These are phyloP conservation scores for Hypothenemus hampei DNA, from an alignment of 1,140 invertebrate genomes.

Conservation along the genomic window DNA sequence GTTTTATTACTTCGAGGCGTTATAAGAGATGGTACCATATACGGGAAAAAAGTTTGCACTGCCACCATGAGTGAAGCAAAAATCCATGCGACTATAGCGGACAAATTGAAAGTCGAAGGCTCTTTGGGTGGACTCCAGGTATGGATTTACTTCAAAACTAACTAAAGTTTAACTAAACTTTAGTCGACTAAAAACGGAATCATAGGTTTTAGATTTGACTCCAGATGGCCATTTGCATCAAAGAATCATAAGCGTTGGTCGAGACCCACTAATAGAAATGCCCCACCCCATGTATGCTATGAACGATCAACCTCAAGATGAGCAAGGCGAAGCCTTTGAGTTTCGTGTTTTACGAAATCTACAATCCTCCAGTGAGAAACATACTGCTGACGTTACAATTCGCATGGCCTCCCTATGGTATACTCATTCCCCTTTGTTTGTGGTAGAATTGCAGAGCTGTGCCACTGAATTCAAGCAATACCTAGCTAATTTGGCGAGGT, in stretches of 20 bases:
- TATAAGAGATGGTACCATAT: conserved; percentile 61
- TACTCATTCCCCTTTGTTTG: conserved; percentile 80
- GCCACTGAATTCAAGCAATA: conserved; percentile 66
- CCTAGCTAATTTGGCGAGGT: conserved; percentile 63
- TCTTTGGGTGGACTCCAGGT: conserved; percentile 83
- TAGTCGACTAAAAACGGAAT: background rate
- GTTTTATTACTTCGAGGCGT: conserved; percentile 78
- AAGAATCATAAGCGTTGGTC: conserved; percentile 78
- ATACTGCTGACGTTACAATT: conserved; percentile 51
- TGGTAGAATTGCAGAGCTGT: conserved; percentile 82
- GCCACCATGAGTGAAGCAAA: conserved; percentile 86
- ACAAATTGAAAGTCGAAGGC: conserved; percentile 66
- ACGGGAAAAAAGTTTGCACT: conserved; percentile 87
- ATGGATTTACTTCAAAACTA: background rate
- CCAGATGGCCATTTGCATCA: conserved; percentile 78
- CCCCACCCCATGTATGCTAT: conserved; percentile 51
- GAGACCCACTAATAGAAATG: conserved; percentile 60
- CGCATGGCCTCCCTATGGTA: conserved; percentile 91
- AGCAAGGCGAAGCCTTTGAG: conserved; percentile 58
- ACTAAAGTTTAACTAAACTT: background rate
- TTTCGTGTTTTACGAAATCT: conserved; percentile 58
- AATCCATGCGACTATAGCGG: conserved; percentile 81
- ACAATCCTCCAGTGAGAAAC: conserved; percentile 36
- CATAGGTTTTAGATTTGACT: conserved; percentile 74
- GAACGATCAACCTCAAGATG: conserved; percentile 37